These are phyloP conservation scores for Pseudanteris insignis DNA, from an alignment of 2,888 invertebrate species.

Conservation along the genomic window DNA sequence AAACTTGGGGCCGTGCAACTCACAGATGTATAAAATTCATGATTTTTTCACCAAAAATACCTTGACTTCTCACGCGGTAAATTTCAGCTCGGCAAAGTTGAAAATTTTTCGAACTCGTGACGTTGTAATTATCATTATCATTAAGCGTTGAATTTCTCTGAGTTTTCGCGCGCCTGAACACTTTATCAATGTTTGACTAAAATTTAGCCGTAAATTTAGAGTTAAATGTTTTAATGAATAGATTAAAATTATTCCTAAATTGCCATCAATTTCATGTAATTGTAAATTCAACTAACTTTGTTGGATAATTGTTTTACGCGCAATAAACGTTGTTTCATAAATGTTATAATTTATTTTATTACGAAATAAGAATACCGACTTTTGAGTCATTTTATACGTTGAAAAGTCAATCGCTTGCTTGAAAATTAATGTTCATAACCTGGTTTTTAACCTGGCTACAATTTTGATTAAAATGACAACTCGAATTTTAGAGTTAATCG, in stretches of 20 bases:
- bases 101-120: constrained; percentile 2
- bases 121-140: constrained; percentile 15
- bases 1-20: no score
- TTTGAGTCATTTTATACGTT: no score
- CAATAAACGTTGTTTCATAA: neutral
- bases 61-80: constrained; percentile 1
- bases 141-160: constrained; percentile 9
- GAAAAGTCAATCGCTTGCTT: no score
- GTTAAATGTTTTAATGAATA: constrained; percentile 14
- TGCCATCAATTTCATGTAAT: neutral
- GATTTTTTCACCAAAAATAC: neutral
- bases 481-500: neutral
- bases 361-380: no score
- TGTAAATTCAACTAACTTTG: neutral
- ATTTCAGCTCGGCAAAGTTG: constrained; percentile 6
- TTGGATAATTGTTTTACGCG: neutral
- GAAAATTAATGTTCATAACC: no score
- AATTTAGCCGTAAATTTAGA: constrained; percentile 10
- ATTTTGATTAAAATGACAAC: constrained; percentile 6
- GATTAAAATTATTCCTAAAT: constrained; percentile 20
- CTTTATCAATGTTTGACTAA: constrained; percentile 16
- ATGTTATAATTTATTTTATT: no score
- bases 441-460: no score
- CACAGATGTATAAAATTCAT: neutral
- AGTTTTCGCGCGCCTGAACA: constrained; percentile 6